Conservation (phyloP, 2,888 invertebrate genomes). For the Spicauda simplicius region DNA sequence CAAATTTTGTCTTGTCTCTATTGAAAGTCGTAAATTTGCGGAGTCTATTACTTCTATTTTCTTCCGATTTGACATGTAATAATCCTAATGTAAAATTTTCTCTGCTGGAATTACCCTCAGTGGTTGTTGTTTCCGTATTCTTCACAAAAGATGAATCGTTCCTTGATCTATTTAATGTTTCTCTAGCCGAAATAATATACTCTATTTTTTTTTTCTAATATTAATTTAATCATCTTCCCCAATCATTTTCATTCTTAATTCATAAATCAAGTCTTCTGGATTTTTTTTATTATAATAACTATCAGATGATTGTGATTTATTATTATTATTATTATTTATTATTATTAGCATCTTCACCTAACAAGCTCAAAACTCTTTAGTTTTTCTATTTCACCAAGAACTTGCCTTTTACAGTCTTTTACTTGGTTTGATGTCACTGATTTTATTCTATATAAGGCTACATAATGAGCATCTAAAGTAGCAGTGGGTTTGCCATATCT, state of each 20-base stretch:
- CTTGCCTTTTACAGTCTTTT: conserved; percentile 33
- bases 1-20: too few species aligned
- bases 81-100: conserved; percentile 24
- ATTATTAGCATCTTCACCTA: conserved; percentile 46
- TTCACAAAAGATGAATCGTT: neutral
- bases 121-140: neutral
- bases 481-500: conserved; percentile 35
- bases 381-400: conserved; percentile 43
- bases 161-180: conserved; percentile 24
- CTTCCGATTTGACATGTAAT: conserved; percentile 22
- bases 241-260: conserved; percentile 36
- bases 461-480: conserved; percentile 43
- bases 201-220: conserved; percentile 35
- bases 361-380: conserved; percentile 43
- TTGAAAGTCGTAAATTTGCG: too few species aligned
- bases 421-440: conserved; percentile 12
- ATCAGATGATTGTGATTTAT: conserved; percentile 41
- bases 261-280: conserved; percentile 39
- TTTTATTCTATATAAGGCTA: conserved; percentile 40
- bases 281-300: conserved; percentile 38
- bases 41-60: neutral
- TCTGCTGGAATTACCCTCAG: neutral
- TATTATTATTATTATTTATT: too few species aligned
- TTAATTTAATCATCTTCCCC: conserved; percentile 29
- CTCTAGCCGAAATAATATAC: conserved; percentile 39